phyloP scores from a whole-genome alignment of 2,888 invertebrate genomes.

The Conchocele bisecta region DNA sequence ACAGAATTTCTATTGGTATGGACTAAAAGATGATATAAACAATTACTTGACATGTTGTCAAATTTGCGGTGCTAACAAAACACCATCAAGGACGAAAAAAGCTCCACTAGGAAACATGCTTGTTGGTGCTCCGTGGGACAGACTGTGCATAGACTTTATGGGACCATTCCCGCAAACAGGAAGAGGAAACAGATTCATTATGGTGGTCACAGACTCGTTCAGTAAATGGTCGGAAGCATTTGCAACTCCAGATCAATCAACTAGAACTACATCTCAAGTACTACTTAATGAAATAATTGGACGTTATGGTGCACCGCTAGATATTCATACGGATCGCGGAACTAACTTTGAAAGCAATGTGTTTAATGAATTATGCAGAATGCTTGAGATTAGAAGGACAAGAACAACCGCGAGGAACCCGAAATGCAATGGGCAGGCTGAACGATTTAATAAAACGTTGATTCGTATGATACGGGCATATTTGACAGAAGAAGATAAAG shows the following conservation, averaged over 20 bases:
- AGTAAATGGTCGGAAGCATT: constrained; percentile 48
- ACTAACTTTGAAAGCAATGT: neutral
- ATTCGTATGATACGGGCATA: no score
- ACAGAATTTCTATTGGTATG: constrained; percentile 39
- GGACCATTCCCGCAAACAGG: constrained; percentile 50
- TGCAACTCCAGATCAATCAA: constrained; percentile 47
- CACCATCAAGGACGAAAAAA: constrained; percentile 7
- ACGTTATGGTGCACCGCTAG: constrained; percentile 12
- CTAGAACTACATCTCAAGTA: constrained; percentile 35
- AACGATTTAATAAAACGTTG: no score
- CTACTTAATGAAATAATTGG: constrained; percentile 51
- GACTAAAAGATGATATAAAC: constrained; percentile 27
- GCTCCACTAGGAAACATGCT: constrained; percentile 33
- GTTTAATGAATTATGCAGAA: neutral
- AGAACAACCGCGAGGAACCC: no score
- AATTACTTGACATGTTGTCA: constrained; percentile 30
- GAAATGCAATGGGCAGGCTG: no score
- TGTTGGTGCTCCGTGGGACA: constrained; percentile 44
- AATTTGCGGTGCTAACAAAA: constrained; percentile 33
- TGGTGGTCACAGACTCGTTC: constrained; percentile 53
- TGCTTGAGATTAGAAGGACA: no score
- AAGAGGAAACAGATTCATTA: constrained; percentile 53
- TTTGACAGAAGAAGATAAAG: no score
- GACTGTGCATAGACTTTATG: constrained; percentile 44
- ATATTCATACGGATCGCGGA: neutral